Percentiles rank a stretch among this genome's conserved stretches.
phyloP scores from a whole-genome alignment of 2,888 invertebrate genomes.

The Onthophagus sagittarius region DNA sequence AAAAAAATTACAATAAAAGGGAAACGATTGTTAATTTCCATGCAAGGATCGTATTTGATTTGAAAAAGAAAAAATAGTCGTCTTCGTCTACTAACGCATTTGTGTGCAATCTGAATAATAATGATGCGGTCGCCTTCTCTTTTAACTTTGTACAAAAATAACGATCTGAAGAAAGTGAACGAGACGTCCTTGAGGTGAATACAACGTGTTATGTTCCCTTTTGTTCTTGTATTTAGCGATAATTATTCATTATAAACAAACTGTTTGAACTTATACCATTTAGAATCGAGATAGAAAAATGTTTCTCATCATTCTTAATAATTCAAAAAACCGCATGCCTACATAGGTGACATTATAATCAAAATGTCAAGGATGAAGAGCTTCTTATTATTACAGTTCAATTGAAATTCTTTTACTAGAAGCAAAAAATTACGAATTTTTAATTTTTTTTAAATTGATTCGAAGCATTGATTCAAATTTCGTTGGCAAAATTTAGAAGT shows the following conservation, averaged over 20 bases:
- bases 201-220: not conserved
- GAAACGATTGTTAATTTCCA: not conserved
- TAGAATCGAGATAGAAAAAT: not conserved
- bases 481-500: too few species aligned
- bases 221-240: not conserved
- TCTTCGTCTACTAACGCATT: slow-evolving; percentile 12
- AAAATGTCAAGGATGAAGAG: not conserved
- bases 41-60: not conserved
- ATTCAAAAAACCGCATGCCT: not conserved
- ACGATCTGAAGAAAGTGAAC: slow-evolving; percentile 33
- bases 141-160: slow-evolving; percentile 28
- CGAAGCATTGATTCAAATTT: too few species aligned
- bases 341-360: not conserved
- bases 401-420: too few species aligned
- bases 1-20: not conserved
- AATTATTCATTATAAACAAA: not conserved
- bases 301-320: not conserved
- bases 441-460: too few species aligned
- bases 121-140: slow-evolving; percentile 20
- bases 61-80: not conserved
- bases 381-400: not conserved
- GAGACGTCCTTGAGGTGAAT: slow-evolving; percentile 30
- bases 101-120: slow-evolving; percentile 21
- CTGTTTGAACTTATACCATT: not conserved
- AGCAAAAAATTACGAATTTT: too few species aligned